Base-by-base conservation (phyloP, 1,140 invertebrate genomes). In the Drosophila teissieri region DNA sequence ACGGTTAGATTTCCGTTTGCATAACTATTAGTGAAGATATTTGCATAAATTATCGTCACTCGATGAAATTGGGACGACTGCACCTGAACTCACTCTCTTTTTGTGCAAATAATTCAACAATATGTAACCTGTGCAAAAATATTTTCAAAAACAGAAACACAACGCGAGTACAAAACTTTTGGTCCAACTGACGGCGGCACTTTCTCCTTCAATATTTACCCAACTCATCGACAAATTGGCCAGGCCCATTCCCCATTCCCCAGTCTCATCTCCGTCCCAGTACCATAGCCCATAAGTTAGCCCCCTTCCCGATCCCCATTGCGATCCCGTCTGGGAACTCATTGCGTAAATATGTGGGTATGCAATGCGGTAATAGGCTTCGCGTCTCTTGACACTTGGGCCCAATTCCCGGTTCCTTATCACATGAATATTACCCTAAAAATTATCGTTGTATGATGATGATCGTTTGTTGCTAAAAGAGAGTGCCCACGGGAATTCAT, bases 171-270 rank as follows among this genome's bases (percentile, higher is more conserved):
- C 64, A 57, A 49, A 57, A 42, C 42, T 40, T 48, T 68, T 36
- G 24, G 64, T 22, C 49, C 62, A 48, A 57, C 51, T 27, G 72
- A 63, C 53, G 45, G 42, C 75, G 53, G 65, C 74, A 78, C 75
- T 78, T 78, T 78, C 75, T 78, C 75, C 75, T 61, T 78, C 78
- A 78, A 72, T 78, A 78, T 78, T 78, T 78, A 78, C 75, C 73
- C 73, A 78, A 78, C 73, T 78, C 74, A 78, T 78, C 64, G 74
- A 68, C 64, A 78, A 69, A 69, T 69, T 70, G 73, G 73, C 73
- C 64, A 72, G 68, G 68, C 68, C 68, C 68, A 70, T 45, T 36
- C 67, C 68, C 68, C 68, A 70, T 45, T 36, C 67, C 62, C 22
- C 37, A 55, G 52, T 45, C 74, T 44, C 63, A 62, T 70, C 63